Conservation (phyloP, 1,140 invertebrate species). For the Bemisia tabaci region DNA sequence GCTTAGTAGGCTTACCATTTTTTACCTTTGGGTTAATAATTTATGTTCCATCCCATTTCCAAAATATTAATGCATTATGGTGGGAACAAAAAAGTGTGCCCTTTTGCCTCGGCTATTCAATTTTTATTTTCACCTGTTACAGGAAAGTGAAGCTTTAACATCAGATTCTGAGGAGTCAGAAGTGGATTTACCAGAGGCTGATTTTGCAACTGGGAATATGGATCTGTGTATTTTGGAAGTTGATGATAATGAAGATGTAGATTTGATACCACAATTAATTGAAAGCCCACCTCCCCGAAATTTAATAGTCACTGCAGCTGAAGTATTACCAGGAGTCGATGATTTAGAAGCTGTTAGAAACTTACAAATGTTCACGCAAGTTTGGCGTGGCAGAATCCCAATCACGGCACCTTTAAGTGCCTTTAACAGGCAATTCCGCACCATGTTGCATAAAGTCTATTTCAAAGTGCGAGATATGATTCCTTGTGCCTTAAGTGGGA, state of each 20-base stretch:
- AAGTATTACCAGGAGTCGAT: constrained; percentile 59
- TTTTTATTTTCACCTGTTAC: too few relatives aligned
- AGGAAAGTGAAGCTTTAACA: constrained; percentile 32
- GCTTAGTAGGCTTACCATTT: too few relatives aligned
- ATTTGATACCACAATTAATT: constrained; percentile 61
- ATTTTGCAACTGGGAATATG: constrained; percentile 62
- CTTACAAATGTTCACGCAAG: constrained; percentile 77
- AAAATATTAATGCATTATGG: too few relatives aligned
- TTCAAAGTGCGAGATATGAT: constrained; percentile 72
- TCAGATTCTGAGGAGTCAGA: constrained; percentile 55
- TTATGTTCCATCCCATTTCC: too few relatives aligned
- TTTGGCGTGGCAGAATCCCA: constrained; percentile 58
- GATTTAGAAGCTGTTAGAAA: constrained; percentile 42
- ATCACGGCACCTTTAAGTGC: constrained; percentile 35
- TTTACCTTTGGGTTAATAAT: too few relatives aligned
- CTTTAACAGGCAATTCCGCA: constrained; percentile 46
- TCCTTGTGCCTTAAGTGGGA: constrained; percentile 64
- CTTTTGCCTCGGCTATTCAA: too few relatives aligned
- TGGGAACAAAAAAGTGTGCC: too few relatives aligned
- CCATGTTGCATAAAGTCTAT: constrained; percentile 54
- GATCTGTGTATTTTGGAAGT: constrained; percentile 74
- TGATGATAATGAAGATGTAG: constrained; percentile 74
- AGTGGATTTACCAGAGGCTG: constrained; percentile 58
- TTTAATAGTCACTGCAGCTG: constrained; percentile 73
- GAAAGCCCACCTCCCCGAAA: constrained; percentile 62